Percentiles rank a stretch among this genome's conserved stretches.
phyloP scores from a whole-genome alignment of 2,888 invertebrate species.

The Acronicta alni region DNA sequence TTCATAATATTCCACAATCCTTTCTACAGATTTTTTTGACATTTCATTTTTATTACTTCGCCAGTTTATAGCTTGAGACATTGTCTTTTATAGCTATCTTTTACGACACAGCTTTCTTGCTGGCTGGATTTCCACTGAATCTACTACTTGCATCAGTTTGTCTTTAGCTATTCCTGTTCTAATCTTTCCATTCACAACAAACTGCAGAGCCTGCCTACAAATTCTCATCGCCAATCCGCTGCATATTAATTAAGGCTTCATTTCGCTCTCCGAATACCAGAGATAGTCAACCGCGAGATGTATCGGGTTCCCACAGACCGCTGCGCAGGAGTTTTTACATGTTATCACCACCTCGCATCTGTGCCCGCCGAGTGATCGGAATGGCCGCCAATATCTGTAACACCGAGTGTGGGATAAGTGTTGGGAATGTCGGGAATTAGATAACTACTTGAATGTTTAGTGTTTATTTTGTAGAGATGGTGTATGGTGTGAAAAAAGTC shows the following conservation, averaged over 20 bases:
- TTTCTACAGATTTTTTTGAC: too few species aligned
- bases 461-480: constrained; percentile 3
- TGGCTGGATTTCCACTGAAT: not conserved
- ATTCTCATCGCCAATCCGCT: constrained; percentile 33
- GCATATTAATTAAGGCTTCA: constrained; percentile 58
- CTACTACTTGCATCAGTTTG: not conserved
- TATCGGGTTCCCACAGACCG: constrained; percentile 56
- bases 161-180: constrained; percentile 1
- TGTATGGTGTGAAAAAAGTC: constrained; percentile 2
- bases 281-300: constrained; percentile 52
- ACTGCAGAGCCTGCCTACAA: constrained; percentile 10
- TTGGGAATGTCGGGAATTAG: constrained; percentile 18
- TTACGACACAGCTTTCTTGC: not conserved
- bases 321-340: constrained; percentile 49
- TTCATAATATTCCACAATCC: too few species aligned
- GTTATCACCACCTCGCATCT: constrained; percentile 55
- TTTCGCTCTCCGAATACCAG: constrained; percentile 54
- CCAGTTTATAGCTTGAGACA: too few species aligned
- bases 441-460: constrained; percentile 4
- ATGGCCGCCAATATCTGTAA: constrained; percentile 58
- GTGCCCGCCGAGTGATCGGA: constrained; percentile 58
- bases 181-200: constrained; percentile 23
- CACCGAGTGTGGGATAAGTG: constrained; percentile 33
- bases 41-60: too few species aligned
- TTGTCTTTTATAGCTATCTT: too few species aligned